Percentiles rank a stretch among this genome's conserved stretches.
Evolutionary conservation across 2,888 invertebrate species (phyloP).

Genomic region (Megastigmus dorsalis): DNA sequence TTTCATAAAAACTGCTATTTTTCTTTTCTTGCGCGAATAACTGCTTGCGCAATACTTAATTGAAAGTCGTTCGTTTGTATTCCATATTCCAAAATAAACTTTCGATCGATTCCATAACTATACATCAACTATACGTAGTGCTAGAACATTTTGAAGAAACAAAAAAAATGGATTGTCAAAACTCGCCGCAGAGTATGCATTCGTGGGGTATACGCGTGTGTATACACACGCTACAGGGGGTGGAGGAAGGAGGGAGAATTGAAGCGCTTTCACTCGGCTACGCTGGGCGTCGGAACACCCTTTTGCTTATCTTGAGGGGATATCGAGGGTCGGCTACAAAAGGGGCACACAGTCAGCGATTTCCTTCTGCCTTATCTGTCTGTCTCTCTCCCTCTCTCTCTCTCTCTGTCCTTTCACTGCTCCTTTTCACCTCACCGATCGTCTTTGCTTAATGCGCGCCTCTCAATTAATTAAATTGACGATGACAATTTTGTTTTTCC

Average conservation of each 20-base stretch:
- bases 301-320: constrained; percentile 47
- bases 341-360: constrained; percentile 43
- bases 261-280: constrained; percentile 3
- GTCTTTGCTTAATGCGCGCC: background rate
- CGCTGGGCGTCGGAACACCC: constrained; percentile 17
- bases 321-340: constrained; percentile 38
- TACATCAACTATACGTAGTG: too few relatives aligned
- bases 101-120: too few relatives aligned
- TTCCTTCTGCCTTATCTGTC: constrained; percentile 33
- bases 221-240: background rate
- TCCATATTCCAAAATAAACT: too few relatives aligned
- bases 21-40: too few relatives aligned
- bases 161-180: too few relatives aligned
- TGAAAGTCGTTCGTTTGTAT: too few relatives aligned
- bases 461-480: constrained; percentile 18
- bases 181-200: too few relatives aligned
- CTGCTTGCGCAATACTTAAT: too few relatives aligned
- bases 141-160: too few relatives aligned
- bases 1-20: too few relatives aligned
- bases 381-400: background rate
- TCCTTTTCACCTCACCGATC: background rate
- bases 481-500: too few relatives aligned
- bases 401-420: background rate
- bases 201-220: too few relatives aligned
- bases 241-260: background rate